Evolutionary conservation across 2,113 vertebrate species (phyloP), one percentile per base, ranked within the genome.

Genomic region (Heterocephalus glaber): DNA sequence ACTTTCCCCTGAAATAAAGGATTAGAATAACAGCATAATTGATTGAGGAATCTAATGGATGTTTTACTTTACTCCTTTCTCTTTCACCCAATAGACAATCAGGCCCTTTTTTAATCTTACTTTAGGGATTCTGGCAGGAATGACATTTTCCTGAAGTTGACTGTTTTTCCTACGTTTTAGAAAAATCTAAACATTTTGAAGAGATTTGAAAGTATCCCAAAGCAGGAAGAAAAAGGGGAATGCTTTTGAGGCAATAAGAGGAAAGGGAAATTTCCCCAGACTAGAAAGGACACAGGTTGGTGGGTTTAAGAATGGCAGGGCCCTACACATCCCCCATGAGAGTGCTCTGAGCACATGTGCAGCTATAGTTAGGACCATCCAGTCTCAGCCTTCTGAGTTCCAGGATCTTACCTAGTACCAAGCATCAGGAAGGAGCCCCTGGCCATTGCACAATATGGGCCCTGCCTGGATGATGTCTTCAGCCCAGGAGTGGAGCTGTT

Each of bases 101-200:
- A 61, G 80, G 35, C 8, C 80, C 66, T 86, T 47, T 89, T 33
- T 56, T 14, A 93, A 52, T n/a, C 41, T 92, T 74, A 92, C 41
- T 0, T 74, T 76, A 80, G 38, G 33, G 38, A 91, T 80, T 76
- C 68, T 8, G 90, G 22, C 49, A 88, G 65, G 58, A 68, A 95
- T 44, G 41, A 35, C 86, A 38, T 16, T 49, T 88, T 91, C 47
- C 93, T 61, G 9, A 84, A 52, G 68, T 3, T 70, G 86, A 87
- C 52, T 84, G 9, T 80, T 84, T 52, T 93, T 91, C 41, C 41
- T 88, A 56, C 72, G 44, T 90, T 60, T 88, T 91, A 92, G 38
- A 86, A 54, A 95, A 90, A 47, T 49, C n/a, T 87, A 60, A 96
- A 68, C 35, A 84, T 54, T 83, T 84, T 83, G 66, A 90, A 92